A percentile compares a stretch with the other conserved stretches of the same genome.
Evolutionary conservation across 2,113 vertebrate genomes (phyloP).

Genomic region (Furnarius figulus): DNA sequence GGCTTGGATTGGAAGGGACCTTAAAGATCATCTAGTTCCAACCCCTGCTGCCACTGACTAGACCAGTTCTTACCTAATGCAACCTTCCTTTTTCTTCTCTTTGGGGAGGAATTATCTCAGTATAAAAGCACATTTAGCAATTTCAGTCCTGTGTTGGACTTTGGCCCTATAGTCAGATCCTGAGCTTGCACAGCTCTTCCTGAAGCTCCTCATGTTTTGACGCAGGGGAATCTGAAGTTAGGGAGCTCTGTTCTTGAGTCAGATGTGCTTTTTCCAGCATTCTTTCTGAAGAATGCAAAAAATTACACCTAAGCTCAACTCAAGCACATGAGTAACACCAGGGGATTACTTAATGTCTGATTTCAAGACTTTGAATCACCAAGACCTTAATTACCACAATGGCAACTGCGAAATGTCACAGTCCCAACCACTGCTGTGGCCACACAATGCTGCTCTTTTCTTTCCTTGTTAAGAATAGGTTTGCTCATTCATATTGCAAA

Average conservation of each 20-base stretch:
- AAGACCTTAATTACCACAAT: background rate
- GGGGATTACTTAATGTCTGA: slow-evolving; percentile 37
- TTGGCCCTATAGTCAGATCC: background rate
- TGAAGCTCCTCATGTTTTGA: background rate
- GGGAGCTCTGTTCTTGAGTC: background rate
- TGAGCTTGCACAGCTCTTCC: background rate
- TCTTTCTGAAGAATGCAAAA: slow-evolving; percentile 1
- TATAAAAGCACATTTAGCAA: fast-evolving
- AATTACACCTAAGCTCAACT: slow-evolving; percentile 15
- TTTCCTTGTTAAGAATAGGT: background rate
- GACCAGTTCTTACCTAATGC: background rate
- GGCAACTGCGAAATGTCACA: slow-evolving; percentile 28
- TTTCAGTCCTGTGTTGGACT: background rate
- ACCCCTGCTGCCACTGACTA: background rate
- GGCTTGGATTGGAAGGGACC: background rate
- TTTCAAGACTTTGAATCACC: slow-evolving; percentile 51
- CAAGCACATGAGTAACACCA: slow-evolving; percentile 26
- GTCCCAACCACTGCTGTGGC: background rate
- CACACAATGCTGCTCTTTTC: background rate
- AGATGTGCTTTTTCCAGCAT: background rate
- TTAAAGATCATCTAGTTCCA: background rate
- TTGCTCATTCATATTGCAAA: slow-evolving; percentile 21
- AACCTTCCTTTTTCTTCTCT: background rate
- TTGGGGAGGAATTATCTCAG: background rate
- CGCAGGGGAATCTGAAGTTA: background rate